Percentiles rank a stretch among this genome's conserved stretches.
Evolutionary conservation across 2,113 vertebrate species (phyloP).

Genomic region (Crotalus horridus): DNA sequence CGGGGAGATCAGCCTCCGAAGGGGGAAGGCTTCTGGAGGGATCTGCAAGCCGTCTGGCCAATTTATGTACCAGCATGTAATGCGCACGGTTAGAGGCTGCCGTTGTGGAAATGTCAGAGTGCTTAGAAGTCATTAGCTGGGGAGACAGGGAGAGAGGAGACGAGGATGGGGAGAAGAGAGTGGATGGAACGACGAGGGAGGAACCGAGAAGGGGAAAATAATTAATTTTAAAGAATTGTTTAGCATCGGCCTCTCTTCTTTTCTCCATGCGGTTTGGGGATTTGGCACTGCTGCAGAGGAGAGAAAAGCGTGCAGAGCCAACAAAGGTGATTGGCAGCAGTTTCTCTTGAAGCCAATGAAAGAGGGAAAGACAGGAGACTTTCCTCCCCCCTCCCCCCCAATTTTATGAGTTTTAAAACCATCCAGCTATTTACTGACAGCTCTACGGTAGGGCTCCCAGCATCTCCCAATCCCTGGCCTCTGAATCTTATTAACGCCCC

Average conservation of each 20-base stretch:
- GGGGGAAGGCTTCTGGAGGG: slow-evolving; percentile 28
- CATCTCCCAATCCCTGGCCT: slow-evolving; percentile 63
- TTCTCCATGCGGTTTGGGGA: slow-evolving; percentile 61
- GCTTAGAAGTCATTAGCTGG: slow-evolving; percentile 62
- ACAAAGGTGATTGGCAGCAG: slow-evolving; percentile 55
- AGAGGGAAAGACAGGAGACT: slow-evolving; percentile 55
- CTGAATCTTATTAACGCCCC: slow-evolving; percentile 66
- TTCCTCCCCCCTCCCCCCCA: slow-evolving; percentile 55
- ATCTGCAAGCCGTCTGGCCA: slow-evolving; percentile 43
- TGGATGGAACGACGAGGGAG: slow-evolving; percentile 26
- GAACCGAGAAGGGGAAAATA: slow-evolving; percentile 41
- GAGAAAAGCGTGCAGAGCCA: slow-evolving; percentile 58
- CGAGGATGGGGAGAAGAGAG: slow-evolving; percentile 32
- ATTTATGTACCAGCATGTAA: slow-evolving; percentile 50
- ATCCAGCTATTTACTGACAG: slow-evolving; percentile 67
- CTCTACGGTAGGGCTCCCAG: slow-evolving; percentile 66
- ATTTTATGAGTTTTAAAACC: slow-evolving; percentile 64
- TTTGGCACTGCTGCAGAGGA: slow-evolving; percentile 60
- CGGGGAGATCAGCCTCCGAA: slow-evolving; percentile 51
- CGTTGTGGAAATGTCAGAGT: slow-evolving; percentile 64
- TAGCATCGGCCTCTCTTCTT: slow-evolving; percentile 57
- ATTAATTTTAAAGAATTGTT: slow-evolving; percentile 65
- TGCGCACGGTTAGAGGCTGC: slow-evolving; percentile 57
- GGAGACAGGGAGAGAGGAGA: slow-evolving; percentile 25
- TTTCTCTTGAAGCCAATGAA: neutral